Evolutionary conservation across 2,797 vertebrate species (phyloP).

Genomic region (Thripadectes ignobilis): DNA sequence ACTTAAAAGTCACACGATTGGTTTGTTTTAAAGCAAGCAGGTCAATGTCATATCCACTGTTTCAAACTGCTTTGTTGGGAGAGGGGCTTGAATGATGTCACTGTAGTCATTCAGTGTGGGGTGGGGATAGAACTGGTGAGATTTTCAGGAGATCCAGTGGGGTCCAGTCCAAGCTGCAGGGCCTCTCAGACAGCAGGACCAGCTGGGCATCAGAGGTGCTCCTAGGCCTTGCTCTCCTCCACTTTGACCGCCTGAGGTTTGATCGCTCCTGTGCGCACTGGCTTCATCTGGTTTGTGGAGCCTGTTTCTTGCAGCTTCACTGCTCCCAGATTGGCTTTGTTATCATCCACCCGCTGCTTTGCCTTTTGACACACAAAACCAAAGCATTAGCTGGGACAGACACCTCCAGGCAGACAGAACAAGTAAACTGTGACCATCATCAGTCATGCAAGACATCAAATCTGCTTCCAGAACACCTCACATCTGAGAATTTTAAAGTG

Average conservation of each 20-base stretch:
- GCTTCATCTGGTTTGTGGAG: constrained; percentile 83
- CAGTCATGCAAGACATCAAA: background rate
- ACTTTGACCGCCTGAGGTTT: constrained; percentile 91
- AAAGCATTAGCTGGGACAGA: constrained; percentile 19
- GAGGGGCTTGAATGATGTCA: constrained; percentile 4
- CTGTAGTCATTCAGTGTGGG: constrained; percentile 45
- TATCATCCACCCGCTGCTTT: constrained; percentile 88
- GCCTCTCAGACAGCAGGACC: constrained; percentile 24
- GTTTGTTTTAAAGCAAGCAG: constrained; percentile 75
- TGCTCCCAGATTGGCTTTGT: constrained; percentile 78
- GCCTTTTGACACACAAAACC: constrained; percentile 73
- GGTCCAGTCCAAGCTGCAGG: constrained; percentile 26
- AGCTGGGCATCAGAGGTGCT: background rate
- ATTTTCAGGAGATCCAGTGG: constrained; percentile 24
- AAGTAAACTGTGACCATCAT: background rate
- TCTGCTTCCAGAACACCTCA: background rate
- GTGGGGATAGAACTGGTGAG: background rate
- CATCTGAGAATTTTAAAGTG: background rate
- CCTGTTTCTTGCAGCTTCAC: constrained; percentile 88
- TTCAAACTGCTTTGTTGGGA: constrained; percentile 60
- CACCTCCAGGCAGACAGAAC: background rate
- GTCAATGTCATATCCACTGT: constrained; percentile 70
- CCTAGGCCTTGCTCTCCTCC: constrained; percentile 92
- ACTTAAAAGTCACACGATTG: constrained; percentile 59
- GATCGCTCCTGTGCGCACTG: constrained; percentile 89